Evolutionary conservation across 53 echinoderm and acorn worm genomes (phyloP).

Genomic region (Zoroaster sp.): DNA sequence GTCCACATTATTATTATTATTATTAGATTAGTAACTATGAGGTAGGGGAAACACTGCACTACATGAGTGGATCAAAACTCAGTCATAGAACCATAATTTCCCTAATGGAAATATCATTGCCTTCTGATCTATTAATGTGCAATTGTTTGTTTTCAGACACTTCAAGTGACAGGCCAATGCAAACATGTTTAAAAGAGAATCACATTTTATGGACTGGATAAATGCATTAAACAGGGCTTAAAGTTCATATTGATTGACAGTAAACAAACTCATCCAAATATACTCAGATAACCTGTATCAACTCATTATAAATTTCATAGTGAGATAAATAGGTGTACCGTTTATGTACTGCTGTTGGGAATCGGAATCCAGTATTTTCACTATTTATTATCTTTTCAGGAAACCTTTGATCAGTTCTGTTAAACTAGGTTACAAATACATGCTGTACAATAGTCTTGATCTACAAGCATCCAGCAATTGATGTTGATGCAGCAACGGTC

Average conservation of each 20-base stretch:
- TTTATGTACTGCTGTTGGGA: background rate
- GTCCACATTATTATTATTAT: too few relatives aligned
- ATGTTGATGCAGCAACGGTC: background rate
- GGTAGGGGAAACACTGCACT: too few relatives aligned
- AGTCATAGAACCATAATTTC: too few relatives aligned
- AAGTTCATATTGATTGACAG: conserved; percentile 47
- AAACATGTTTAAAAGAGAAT: conserved; percentile 13
- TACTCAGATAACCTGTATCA: background rate
- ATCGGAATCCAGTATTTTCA: background rate
- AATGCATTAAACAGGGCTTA: conserved; percentile 43
- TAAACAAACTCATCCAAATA: background rate
- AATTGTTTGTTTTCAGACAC: conserved; percentile 5
- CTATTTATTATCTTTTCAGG: background rate
- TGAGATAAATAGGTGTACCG: background rate
- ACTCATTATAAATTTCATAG: background rate
- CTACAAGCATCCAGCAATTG: background rate
- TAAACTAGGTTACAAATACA: conserved; percentile 8
- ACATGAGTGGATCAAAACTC: too few relatives aligned
- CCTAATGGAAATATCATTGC: too few relatives aligned
- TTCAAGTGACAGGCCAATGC: conserved; percentile 31
- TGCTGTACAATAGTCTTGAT: background rate
- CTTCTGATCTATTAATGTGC: conserved; percentile 1
- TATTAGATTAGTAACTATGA: too few relatives aligned
- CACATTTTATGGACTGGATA: conserved; percentile 21
- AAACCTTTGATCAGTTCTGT: conserved; percentile 4